Percentiles rank a stretch among this genome's conserved stretches.
Evolutionary conservation across 2,888 invertebrate genomes (phyloP).

Genomic region (Xanthorhoe spadicearia): DNA sequence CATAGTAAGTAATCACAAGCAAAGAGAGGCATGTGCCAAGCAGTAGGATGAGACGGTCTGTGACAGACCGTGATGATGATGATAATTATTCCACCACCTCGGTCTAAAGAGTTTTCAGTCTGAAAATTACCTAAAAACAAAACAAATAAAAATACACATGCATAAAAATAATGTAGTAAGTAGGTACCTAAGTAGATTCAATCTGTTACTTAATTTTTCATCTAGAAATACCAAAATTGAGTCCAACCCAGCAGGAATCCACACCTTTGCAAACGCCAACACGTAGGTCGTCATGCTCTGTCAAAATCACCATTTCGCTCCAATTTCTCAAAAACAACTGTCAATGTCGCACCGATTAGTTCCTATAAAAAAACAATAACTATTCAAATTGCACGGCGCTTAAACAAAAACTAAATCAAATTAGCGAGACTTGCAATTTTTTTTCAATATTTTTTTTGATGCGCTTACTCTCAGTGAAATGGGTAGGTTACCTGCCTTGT

Average conservation of each 20-base stretch:
- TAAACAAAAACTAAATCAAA: conserved; percentile 12
- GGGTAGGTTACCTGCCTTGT: conserved; percentile 17
- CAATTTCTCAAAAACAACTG: not conserved
- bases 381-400: not conserved
- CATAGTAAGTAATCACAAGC: not conserved
- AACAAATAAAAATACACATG: too few relatives aligned
- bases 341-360: not conserved
- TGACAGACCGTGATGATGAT: too few relatives aligned
- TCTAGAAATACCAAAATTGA: too few relatives aligned
- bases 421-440: conserved; percentile 10
- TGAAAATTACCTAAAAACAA: too few relatives aligned
- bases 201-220: too few relatives aligned
- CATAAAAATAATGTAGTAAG: too few relatives aligned
- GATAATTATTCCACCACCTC: too few relatives aligned
- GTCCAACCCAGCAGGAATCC: not conserved
- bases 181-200: too few relatives aligned
- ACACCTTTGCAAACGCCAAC: not conserved
- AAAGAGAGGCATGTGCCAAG: too few relatives aligned
- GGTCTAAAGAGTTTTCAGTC: too few relatives aligned
- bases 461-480: conserved; percentile 21
- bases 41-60: too few relatives aligned
- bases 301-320: conserved; percentile 1
- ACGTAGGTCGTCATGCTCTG: not conserved
- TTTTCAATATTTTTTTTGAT: not conserved
- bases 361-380: not conserved